Evolutionary conservation across 2,888 invertebrate species (phyloP).

Genomic region (Lasius platythorax): DNA sequence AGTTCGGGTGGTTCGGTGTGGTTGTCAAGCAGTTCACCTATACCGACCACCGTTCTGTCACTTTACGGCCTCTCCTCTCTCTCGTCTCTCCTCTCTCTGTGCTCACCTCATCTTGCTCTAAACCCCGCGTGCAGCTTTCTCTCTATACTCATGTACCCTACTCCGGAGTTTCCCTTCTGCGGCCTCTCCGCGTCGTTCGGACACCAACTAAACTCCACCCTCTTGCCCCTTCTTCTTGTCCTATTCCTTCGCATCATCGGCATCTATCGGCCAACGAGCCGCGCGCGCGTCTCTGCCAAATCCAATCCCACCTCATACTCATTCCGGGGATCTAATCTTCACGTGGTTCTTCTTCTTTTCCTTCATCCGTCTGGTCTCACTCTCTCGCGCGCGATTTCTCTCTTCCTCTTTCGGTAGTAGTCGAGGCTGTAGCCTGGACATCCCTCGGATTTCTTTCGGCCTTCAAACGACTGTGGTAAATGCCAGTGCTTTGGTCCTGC

Average conservation of each 20-base stretch:
- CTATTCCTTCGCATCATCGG: conserved; percentile 54
- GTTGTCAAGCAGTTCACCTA: conserved; percentile 81
- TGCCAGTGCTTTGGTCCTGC: conserved; percentile 59
- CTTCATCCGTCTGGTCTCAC: conserved; percentile 11
- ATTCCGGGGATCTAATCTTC: conserved; percentile 46
- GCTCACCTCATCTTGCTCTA: conserved; percentile 39
- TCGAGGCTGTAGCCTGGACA: neutral
- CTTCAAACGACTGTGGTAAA: conserved; percentile 68
- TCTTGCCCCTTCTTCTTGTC: conserved; percentile 59
- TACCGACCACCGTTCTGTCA: conserved; percentile 72
- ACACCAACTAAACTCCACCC: conserved; percentile 69
- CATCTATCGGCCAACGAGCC: conserved; percentile 71
- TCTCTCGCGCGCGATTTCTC: neutral
- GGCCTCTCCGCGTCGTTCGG: conserved; percentile 68
- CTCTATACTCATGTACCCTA: conserved; percentile 37
- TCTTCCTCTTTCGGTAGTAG: conserved; percentile 7
- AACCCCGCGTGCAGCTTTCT: conserved; percentile 16
- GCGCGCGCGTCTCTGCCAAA: conserved; percentile 77
- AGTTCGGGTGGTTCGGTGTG: conserved; percentile 74
- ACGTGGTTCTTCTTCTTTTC: conserved; percentile 41
- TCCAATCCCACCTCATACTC: conserved; percentile 76
- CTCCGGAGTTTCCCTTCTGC: conserved; percentile 65
- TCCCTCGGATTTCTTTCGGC: conserved; percentile 43
- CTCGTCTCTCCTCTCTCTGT: conserved; percentile 4
- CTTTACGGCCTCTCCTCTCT: conserved; percentile 63